phyloP scores from a whole-genome alignment of 2,113 vertebrate genomes.

The Channa maculata region DNA sequence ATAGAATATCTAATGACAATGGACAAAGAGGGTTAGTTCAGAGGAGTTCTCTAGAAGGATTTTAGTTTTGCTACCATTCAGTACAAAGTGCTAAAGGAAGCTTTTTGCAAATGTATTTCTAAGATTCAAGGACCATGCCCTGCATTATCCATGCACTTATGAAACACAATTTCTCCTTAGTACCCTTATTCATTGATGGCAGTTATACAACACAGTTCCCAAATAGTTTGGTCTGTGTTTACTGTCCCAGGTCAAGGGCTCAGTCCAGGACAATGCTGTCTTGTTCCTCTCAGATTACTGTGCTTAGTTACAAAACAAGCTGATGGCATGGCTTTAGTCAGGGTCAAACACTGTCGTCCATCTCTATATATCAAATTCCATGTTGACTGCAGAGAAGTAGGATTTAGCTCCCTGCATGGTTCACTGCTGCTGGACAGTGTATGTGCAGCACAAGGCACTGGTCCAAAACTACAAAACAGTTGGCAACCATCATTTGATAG shows the following conservation, averaged over 20 bases:
- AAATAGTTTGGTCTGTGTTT: constrained; percentile 41
- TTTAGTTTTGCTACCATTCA: not conserved
- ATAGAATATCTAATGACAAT: no score
- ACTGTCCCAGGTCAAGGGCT: constrained; percentile 74
- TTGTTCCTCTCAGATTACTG: constrained; percentile 78
- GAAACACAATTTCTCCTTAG: constrained; percentile 8
- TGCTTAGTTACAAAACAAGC: constrained; percentile 76
- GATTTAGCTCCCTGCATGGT: constrained; percentile 46
- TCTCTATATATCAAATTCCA: constrained; percentile 70
- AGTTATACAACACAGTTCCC: constrained; percentile 38
- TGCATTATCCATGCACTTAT: not conserved
- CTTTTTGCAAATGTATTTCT: not conserved
- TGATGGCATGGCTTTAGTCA: constrained; percentile 73
- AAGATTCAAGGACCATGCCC: not conserved
- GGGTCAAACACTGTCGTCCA: constrained; percentile 65
- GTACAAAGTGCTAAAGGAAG: constrained; percentile 1
- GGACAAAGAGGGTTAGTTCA: no score
- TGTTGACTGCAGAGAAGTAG: constrained; percentile 64
- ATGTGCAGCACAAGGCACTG: not conserved
- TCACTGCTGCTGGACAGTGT: constrained; percentile 10
- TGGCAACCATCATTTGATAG: constrained; percentile 25
- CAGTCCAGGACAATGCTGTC: constrained; percentile 70
- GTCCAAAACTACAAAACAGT: constrained; percentile 22
- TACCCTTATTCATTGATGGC: constrained; percentile 22
- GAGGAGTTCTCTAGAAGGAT: no score